Conservation (phyloP, 2,888 invertebrate species). For the Mesopsocus fuscifrons region DNA sequence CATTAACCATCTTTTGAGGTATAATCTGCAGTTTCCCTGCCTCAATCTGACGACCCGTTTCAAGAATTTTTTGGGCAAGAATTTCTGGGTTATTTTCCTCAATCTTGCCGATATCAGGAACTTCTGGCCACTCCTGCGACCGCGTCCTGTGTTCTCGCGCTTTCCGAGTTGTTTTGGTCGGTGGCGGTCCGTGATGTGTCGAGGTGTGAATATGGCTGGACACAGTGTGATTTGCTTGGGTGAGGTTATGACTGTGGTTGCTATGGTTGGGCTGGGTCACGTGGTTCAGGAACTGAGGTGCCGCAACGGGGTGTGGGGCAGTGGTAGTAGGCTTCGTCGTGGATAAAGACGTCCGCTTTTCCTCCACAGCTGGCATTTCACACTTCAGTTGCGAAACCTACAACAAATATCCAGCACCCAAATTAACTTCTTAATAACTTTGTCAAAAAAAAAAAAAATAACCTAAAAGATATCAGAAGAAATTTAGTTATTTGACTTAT, state of each 20-base stretch:
- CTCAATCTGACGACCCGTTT: constrained; percentile 76
- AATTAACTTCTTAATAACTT: background rate
- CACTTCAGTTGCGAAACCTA: constrained; percentile 61
- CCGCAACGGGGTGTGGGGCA: too few species aligned
- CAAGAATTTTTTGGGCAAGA: constrained; percentile 72
- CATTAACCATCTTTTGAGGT: too few species aligned
- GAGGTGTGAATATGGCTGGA: too few species aligned
- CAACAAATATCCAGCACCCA: too few species aligned
- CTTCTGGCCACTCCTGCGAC: constrained; percentile 82
- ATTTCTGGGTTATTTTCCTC: constrained; percentile 84
- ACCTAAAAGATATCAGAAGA: background rate
- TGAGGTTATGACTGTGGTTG: too few species aligned
- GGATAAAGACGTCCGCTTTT: too few species aligned
- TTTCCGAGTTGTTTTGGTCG: constrained; percentile 36
- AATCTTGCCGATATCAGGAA: constrained; percentile 75
- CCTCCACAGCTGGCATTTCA: constrained; percentile 46
- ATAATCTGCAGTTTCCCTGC: constrained; percentile 42
- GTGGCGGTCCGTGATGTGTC: too few species aligned
- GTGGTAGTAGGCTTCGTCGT: too few species aligned
- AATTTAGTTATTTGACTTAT: background rate
- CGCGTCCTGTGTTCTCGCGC: constrained; percentile 53
- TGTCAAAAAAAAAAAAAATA: background rate
- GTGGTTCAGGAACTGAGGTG: too few species aligned
- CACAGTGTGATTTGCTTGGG: too few species aligned
- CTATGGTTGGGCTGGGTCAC: too few species aligned